Conservation (phyloP, 53 echinoderm and acorn worm genomes). For the Patiria pectinifera region DNA sequence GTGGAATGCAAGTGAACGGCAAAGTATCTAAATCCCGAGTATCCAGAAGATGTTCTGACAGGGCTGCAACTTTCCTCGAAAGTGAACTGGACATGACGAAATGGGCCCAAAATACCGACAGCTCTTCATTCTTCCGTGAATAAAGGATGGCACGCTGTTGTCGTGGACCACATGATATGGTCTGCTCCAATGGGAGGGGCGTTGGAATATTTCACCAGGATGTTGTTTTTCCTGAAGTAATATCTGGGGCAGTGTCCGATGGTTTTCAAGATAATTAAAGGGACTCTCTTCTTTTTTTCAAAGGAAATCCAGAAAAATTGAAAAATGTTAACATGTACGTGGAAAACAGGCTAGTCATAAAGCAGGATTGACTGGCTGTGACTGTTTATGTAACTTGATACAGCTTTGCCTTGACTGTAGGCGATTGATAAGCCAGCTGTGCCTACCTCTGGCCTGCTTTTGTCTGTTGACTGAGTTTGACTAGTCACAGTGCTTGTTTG, state of each 20-base stretch:
- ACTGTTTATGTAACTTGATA: too few relatives aligned
- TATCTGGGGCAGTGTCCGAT: background rate
- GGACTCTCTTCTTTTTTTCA: background rate
- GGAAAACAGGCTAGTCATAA: too few relatives aligned
- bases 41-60: background rate
- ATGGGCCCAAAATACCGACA: background rate
- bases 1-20: background rate
- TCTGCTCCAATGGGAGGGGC: too few relatives aligned
- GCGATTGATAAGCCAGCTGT: too few relatives aligned
- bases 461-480: too few relatives aligned
- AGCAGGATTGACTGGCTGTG: too few relatives aligned
- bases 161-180: too few relatives aligned
- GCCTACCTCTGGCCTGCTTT: too few relatives aligned
- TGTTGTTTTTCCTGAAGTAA: conserved; percentile 13
- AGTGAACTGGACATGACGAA: background rate
- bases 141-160: background rate
- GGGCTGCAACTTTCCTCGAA: background rate
- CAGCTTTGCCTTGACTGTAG: too few relatives aligned
- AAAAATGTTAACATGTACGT: background rate
- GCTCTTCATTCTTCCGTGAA: background rate
- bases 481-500: too few relatives aligned
- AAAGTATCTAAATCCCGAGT: background rate
- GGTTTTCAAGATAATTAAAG: background rate
- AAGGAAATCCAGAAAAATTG: background rate
- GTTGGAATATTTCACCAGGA: background rate